Percentiles rank a stretch among this genome's conserved stretches.
phyloP scores from a whole-genome alignment of 2,888 invertebrate species.

The Philonicus albiceps region DNA sequence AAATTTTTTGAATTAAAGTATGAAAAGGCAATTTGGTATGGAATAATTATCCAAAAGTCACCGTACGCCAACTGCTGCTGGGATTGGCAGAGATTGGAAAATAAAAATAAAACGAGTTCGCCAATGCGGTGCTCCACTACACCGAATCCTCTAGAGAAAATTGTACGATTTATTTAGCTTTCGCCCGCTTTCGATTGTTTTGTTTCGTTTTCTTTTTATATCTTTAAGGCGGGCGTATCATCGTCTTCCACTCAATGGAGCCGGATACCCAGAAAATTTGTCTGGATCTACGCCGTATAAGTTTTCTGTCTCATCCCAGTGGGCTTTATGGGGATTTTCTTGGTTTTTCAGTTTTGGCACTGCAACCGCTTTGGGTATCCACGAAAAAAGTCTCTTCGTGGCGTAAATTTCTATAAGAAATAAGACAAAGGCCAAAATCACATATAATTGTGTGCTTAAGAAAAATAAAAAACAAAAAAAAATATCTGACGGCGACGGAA shows the following conservation, averaged over 20 bases:
- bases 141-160: not conserved
- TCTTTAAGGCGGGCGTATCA: not conserved
- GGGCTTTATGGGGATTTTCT: constrained; percentile 1
- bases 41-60: not conserved
- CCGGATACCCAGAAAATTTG: not conserved
- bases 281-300: not conserved
- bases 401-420: not conserved
- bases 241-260: not conserved
- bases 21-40: not conserved
- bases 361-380: constrained; percentile 37
- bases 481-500: not conserved
- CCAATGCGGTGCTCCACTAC: not conserved
- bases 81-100: not conserved
- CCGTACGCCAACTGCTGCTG: not conserved
- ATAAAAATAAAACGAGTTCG: not conserved
- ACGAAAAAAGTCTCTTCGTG: not conserved
- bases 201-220: constrained; percentile 4
- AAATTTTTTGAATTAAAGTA: not conserved
- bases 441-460: not conserved
- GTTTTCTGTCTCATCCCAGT: not conserved
- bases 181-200: not conserved
- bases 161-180: not conserved
- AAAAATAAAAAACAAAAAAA: not conserved
- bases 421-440: not conserved
- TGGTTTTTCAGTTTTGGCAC: constrained; percentile 40